Percentiles rank a stretch among this genome's conserved stretches.
Evolutionary conservation across 2,888 invertebrate genomes (phyloP).

Genomic region (Drosophila atroscutellata): DNA sequence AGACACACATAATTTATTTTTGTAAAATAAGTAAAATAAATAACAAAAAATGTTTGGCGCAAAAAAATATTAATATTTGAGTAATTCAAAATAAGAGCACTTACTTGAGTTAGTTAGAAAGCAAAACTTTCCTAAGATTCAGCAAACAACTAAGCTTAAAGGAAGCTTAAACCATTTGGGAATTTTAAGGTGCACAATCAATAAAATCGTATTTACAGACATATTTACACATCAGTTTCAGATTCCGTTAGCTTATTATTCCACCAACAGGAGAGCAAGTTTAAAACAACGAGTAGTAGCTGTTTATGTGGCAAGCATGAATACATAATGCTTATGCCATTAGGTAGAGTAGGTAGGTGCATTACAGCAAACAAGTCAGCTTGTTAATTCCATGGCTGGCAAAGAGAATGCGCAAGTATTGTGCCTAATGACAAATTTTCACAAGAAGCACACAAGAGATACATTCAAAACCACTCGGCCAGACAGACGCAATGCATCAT

Average conservation of each 20-base stretch:
- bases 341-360: background rate
- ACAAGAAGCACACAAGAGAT: constrained; percentile 40
- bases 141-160: background rate
- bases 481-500: constrained; percentile 52
- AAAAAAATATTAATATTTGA: background rate
- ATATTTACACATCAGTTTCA: background rate
- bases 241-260: background rate
- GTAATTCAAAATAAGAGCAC: background rate
- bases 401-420: constrained; percentile 54
- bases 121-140: background rate
- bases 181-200: background rate
- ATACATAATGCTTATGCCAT: background rate
- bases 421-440: constrained; percentile 69
- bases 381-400: constrained; percentile 34
- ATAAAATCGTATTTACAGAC: background rate
- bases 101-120: background rate
- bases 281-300: background rate
- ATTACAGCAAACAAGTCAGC: constrained; percentile 41
- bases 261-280: background rate
- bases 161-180: background rate
- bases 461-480: constrained; percentile 29
- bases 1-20: background rate
- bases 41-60: background rate
- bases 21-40: background rate
- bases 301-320: background rate